These are phyloP conservation scores for Latrodectus hesperus DNA, from an alignment of 2,888 invertebrate species.

Conservation along the genomic window DNA sequence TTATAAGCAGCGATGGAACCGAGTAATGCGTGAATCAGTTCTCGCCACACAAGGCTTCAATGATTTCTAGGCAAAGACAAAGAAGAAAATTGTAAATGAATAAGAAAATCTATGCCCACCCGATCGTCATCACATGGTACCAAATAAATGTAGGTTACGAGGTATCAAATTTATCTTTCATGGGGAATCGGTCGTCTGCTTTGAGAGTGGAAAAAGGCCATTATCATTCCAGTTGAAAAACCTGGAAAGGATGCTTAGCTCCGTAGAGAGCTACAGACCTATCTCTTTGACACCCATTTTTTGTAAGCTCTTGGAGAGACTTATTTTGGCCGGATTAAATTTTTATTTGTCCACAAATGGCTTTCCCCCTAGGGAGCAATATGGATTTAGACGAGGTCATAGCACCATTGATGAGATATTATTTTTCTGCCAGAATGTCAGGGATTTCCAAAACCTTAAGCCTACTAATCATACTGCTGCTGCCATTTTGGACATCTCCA, in stretches of 20 bases:
- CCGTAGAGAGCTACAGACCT: no score
- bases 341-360: neutral
- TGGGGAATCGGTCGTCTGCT: no score
- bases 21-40: conserved; percentile 52
- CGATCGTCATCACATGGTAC: conserved; percentile 49
- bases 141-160: conserved; percentile 57
- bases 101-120: conserved; percentile 47
- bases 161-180: no score
- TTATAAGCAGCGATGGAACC: conserved; percentile 4
- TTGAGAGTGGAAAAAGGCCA: no score
- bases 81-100: conserved; percentile 50
- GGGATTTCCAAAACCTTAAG: conserved; percentile 4
- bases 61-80: conserved; percentile 39
- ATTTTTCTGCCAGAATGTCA: conserved; percentile 8
- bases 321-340: neutral
- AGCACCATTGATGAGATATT: conserved; percentile 17
- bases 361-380: conserved; percentile 1
- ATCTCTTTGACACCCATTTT: no score
- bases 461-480: neutral
- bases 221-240: no score
- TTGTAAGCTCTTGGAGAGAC: no score
- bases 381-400: conserved; percentile 11
- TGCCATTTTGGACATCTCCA: neutral
- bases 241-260: no score
- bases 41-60: conserved; percentile 30